Conservation (phyloP, 1,140 invertebrate genomes). For the Anoplophora glabripennis region DNA sequence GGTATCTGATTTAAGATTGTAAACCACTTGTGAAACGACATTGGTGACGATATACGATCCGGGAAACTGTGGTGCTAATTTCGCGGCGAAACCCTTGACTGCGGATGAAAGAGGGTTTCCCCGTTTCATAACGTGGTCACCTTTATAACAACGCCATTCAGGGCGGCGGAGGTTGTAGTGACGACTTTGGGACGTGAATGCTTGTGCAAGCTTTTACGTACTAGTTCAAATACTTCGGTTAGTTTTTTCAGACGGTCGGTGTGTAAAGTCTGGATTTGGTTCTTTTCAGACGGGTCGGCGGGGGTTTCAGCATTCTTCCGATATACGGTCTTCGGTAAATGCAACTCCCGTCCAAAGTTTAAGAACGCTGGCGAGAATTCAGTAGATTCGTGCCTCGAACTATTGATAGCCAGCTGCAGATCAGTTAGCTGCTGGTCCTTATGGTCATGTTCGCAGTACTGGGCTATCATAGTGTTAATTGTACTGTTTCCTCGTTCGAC, state of each 20-base stretch:
- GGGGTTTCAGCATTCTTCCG: too few species aligned
- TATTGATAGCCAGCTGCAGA: slow-evolving; percentile 3
- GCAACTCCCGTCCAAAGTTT: slow-evolving; percentile 13
- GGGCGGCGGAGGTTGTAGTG: slow-evolving; percentile 15
- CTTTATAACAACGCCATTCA: slow-evolving; percentile 12
- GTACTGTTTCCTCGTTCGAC: slow-evolving; percentile 48
- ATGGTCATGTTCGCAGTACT: slow-evolving; percentile 34
- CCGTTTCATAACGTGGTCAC: slow-evolving; percentile 23
- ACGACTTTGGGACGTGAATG: too few species aligned
- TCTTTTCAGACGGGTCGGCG: background rate
- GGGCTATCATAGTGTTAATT: slow-evolving; percentile 43
- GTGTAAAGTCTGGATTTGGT: too few species aligned
- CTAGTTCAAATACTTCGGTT: slow-evolving; percentile 7
- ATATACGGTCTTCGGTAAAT: background rate
- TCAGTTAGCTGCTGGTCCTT: too few species aligned
- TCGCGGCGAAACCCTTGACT: slow-evolving; percentile 15
- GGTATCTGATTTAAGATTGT: too few species aligned
- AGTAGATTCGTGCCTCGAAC: background rate
- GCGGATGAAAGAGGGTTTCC: slow-evolving; percentile 20
- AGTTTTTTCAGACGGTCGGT: slow-evolving; percentile 3
- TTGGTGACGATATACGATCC: slow-evolving; percentile 21
- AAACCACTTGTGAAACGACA: slow-evolving; percentile 3
- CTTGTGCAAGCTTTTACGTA: too few species aligned
- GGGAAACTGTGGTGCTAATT: slow-evolving; percentile 26
- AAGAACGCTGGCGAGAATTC: slow-evolving; percentile 13